Percentiles rank a stretch among this genome's conserved stretches.
Evolutionary conservation across 1,140 invertebrate genomes (phyloP).

Genomic region (Achroia grisella): DNA sequence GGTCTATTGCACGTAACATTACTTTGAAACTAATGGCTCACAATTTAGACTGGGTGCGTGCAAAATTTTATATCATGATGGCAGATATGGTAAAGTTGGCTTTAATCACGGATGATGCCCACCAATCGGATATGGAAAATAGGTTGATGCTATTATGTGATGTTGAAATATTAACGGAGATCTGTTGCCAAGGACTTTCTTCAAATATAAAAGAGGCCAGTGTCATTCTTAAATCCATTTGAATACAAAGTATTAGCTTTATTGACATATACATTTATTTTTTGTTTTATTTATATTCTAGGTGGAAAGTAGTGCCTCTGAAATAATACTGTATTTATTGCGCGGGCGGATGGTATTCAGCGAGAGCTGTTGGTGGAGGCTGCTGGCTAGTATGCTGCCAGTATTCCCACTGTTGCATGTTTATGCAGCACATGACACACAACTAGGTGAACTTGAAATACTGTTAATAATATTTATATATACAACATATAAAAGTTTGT

Average conservation of each 20-base stretch:
- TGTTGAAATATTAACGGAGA: conserved; percentile 75
- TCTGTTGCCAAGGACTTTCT: conserved; percentile 76
- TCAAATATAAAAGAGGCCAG: conserved; percentile 54
- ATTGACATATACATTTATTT: conserved; percentile 26
- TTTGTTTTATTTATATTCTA: conserved; percentile 47
- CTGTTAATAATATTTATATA: not conserved
- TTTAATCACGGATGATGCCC: conserved; percentile 43
- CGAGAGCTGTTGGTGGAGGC: conserved; percentile 74
- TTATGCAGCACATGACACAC: conserved; percentile 58
- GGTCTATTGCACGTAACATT: conserved; percentile 53
- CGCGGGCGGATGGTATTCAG: conserved; percentile 76
- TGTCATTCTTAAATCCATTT: not conserved
- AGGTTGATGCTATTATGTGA: conserved; percentile 72
- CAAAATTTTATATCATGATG: conserved; percentile 42
- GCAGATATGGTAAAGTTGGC: conserved; percentile 43
- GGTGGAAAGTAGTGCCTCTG: conserved; percentile 73
- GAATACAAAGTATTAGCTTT: not conserved
- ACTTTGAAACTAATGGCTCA: conserved; percentile 66
- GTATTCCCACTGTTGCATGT: conserved; percentile 70
- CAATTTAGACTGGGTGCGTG: conserved; percentile 44
- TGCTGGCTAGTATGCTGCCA: conserved; percentile 74
- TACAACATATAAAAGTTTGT: not conserved
- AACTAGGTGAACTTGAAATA: conserved; percentile 33
- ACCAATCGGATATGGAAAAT: conserved; percentile 41
- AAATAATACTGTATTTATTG: conserved; percentile 76